Conservation (phyloP, 2,113 vertebrate genomes). For the Cinclus mexicanus region DNA sequence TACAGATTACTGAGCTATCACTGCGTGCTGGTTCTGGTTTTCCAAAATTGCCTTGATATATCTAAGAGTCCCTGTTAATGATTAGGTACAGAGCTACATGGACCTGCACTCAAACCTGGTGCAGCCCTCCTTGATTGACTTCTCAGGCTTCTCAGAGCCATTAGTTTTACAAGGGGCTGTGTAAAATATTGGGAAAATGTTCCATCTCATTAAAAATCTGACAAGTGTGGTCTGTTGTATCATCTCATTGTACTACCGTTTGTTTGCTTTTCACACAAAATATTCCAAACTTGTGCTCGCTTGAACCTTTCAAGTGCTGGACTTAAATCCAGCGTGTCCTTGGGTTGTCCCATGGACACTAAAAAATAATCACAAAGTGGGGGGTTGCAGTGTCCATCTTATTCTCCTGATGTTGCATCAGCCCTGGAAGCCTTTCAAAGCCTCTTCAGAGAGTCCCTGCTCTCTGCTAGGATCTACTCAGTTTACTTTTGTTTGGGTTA, state of each 20-base stretch:
- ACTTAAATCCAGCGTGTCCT: neutral
- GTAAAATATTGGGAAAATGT: neutral
- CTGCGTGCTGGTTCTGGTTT: neutral
- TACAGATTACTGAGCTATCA: neutral
- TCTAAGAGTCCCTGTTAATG: neutral
- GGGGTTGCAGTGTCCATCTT: neutral
- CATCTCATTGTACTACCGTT: neutral
- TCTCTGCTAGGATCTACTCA: neutral
- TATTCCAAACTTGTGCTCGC: neutral
- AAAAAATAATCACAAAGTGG: neutral
- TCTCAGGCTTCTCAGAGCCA: neutral
- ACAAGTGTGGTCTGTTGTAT: neutral
- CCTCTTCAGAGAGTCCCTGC: neutral
- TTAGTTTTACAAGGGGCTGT: neutral
- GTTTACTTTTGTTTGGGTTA: constrained; percentile 10
- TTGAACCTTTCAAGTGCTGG: neutral
- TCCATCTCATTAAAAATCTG: neutral
- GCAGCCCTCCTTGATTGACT: neutral
- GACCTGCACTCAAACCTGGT: neutral
- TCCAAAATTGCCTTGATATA: neutral
- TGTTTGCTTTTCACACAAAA: neutral
- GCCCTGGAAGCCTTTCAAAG: neutral
- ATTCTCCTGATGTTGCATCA: neutral
- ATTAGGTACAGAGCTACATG: neutral
- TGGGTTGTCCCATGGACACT: neutral